A percentile compares a stretch with the other conserved stretches of the same genome.
Conservation (phyloP, 1,140 invertebrate species). For the Gryllus bimaculatus region DNA sequence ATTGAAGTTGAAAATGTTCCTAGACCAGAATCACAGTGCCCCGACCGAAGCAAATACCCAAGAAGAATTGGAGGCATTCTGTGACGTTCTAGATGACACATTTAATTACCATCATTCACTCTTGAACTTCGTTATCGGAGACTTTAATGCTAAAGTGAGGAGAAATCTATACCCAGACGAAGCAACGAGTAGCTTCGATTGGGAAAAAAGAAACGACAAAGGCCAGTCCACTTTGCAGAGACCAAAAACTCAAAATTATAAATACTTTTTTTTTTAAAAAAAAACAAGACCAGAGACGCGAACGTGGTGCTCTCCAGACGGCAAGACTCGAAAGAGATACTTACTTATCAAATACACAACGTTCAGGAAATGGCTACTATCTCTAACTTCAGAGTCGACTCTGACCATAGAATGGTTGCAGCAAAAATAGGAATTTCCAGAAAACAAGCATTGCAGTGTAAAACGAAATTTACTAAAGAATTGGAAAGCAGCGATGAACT, state of each 20-base stretch:
- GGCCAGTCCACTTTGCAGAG: background rate
- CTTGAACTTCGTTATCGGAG: background rate
- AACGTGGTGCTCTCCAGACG: background rate
- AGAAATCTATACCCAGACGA: background rate
- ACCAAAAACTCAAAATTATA: background rate
- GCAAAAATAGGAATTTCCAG: no score
- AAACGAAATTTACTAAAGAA: no score
- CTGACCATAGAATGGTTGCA: background rate
- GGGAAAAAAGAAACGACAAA: background rate
- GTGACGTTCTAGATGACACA: background rate
- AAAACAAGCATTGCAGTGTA: no score
- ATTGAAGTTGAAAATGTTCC: background rate
- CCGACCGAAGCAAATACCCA: background rate
- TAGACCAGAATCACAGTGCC: background rate
- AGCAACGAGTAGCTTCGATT: background rate
- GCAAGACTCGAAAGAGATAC: background rate
- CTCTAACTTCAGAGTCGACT: background rate
- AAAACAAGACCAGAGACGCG: background rate
- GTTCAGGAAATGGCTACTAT: background rate
- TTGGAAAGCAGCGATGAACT: no score
- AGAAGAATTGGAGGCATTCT: conserved; percentile 9
- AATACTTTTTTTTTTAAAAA: background rate
- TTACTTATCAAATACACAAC: background rate
- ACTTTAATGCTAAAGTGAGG: background rate
- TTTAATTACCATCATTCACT: background rate